These are phyloP conservation scores for Lynx canadensis DNA, from an alignment of 2,113 vertebrate species.

Conservation along the genomic window DNA sequence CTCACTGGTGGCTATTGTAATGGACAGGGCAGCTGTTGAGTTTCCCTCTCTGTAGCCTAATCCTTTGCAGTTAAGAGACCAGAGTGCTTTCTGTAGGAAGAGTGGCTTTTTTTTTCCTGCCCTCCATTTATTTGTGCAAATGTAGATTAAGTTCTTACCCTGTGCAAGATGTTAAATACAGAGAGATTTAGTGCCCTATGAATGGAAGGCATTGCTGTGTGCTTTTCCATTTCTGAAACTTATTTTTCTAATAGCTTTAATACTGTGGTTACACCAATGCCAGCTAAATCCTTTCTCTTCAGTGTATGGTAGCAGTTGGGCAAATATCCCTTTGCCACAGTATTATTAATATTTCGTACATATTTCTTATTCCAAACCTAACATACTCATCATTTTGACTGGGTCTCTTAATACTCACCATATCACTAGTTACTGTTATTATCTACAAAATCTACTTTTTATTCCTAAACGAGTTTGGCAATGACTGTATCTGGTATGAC, in stretches of 20 bases:
- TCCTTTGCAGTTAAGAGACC: neutral
- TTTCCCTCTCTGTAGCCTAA: neutral
- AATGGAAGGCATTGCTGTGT: neutral
- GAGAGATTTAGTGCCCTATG: neutral
- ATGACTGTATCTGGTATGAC: neutral
- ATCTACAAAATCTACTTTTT: neutral
- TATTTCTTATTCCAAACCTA: neutral
- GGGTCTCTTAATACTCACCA: neutral
- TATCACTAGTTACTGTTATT: neutral
- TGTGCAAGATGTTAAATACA: neutral
- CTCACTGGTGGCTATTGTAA: neutral
- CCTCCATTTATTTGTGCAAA: neutral
- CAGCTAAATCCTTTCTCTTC: neutral
- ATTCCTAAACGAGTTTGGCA: neutral
- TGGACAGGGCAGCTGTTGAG: neutral
- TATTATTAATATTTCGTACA: neutral
- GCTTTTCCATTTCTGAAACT: neutral
- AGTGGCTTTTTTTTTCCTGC: neutral
- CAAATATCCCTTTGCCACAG: neutral
- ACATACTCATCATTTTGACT: neutral
- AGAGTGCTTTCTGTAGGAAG: neutral
- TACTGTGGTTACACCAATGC: neutral
- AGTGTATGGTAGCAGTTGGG: neutral
- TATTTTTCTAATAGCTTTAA: neutral
- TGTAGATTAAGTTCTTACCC: neutral